Evolutionary conservation across 2,797 vertebrate genomes (phyloP), one percentile per base, ranked within the genome.

Genomic region (Sylvilagus floridanus): DNA sequence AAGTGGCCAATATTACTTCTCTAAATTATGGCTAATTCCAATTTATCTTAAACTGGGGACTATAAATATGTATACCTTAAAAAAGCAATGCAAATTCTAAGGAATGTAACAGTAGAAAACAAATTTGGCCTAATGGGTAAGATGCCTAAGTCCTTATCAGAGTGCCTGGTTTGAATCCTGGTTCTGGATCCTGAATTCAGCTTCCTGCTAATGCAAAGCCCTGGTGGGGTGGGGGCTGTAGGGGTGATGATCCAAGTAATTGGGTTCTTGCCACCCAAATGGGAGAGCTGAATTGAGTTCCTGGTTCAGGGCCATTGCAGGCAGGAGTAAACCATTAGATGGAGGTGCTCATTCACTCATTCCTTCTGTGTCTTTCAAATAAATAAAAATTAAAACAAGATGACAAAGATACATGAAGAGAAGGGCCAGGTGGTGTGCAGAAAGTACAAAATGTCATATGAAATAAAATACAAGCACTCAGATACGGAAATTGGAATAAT

Each of bases 391-490:
- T 17, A 57, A 57, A 57, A 16, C 4, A 57, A 83, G 22, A 66
- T 14, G 66, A 72, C 17, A 81, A 37, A 93, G 10, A 52, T 90
- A 35, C 7, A 26, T 57, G 21, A 19, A 52, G 17, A 35, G 37
- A 84, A 52, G 26, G 47, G 2, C 63, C 16, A 78, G 5, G 6
- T 47, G 57, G 26, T 63, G 14, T 89, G 16, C 35, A 93, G 6
- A 28, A 30, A 28, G 10, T 83, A 8, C 54, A 24, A 82, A 84
- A 79, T 60, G 16, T 2, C 26, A 79, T 14, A 77, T 13, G 10
- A 83, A 92, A 84, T 65, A 60, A 92, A 93, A 85, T 32, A 52
- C 77, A 77, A 77, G 7, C 42, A 88, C 69, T 26, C 7, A 71
- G 30, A n/a, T 66, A 63, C 0, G 72, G 37, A 78, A 82, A 85